Base-by-base conservation (phyloP, 2,888 invertebrate species). In the Diadromus collaris region DNA sequence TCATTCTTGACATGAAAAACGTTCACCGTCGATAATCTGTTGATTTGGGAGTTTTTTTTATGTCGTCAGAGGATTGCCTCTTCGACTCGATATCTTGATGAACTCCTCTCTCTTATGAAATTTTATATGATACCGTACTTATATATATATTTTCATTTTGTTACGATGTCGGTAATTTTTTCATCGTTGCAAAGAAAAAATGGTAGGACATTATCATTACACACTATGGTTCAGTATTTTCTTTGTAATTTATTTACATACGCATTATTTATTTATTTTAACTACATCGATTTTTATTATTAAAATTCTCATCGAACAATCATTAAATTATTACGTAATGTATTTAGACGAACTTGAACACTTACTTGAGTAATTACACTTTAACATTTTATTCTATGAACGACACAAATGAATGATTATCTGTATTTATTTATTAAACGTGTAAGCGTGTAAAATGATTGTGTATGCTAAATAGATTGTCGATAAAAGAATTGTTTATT, bases 381-480 rank as follows among this genome's bases (percentile, higher is more conserved):
- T 65, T 77, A 68, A 24, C 61, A 69, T 63, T 44, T 69, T 67
- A 44, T 65, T 75, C 58, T 71, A 48, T 61, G 21, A 58, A 60
- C 19, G 19, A 19, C 32, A 60, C 44, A 38, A 58, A 76, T 63
- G 56, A 46, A 76, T 68, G 72, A 58, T 78, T 68, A 76, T 54
- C 48, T 75, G 76, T 79, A 77, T 79, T 79, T 78, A 78, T 81
- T 75, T 82, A 41, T 38, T n/a, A 71, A 71, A 70, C 34, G 70
- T 84, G 58, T 72, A 82, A 75, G 76, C 76, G 80, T 80, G 79
- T 83, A 81, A 74, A n/a, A 79, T 76, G 77, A 83, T 73, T 81
- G 75, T 75, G 68, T 80, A 79, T 77, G 83, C 81, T 86, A 68
- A 46, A 27, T 44, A 56, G 38, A 75, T 29, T 27, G 10, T 32